Evolutionary conservation across 2,888 invertebrate genomes (phyloP), one percentile per base, ranked within the genome.

Genomic region (Cylindroiulus punctatus): DNA sequence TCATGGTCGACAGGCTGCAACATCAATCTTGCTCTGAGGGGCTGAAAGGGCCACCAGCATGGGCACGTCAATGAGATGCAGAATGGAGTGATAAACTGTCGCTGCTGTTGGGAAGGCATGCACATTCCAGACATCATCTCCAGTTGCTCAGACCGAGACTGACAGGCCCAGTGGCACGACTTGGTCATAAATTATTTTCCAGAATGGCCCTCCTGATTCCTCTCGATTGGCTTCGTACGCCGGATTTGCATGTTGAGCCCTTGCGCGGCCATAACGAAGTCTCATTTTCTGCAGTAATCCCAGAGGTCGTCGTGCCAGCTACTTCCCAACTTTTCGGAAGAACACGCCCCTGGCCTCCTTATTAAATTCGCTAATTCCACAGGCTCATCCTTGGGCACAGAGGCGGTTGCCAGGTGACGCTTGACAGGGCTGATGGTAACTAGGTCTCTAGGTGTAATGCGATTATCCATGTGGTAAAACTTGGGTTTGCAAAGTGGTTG

Each of bases 1-100:
- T 65, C 65, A 65, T 14, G 65, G 65, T 26, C 26, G 65, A 26
- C 65, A 65, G 65, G 26, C 22, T 65, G 65, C 26, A 26, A 26
- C 65, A 65, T 65, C 65, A 65, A 65, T 65, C 65, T 65, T 65
- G 65, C n/a, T 65, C 57, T n/a, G 57, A 57, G 57, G 57, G 10
- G 22, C 57, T 65, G 65, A 65, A 65, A 65, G 65, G 26, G 65
- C 65, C 65, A 65, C 65, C 26, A 26, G 65, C 65, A 65, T 57
- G 57, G 65, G n/a, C 65, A 26, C 65, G 26, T 57, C 57, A 65
- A n/a, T 26, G 65, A 26, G 12, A 65, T 65, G 65, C 26, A 57
- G 57, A 57, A 10, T 57, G 26, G 26, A 26, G 65, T 65, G 65
- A 65, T 65, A 65, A 65, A 65, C 65, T 65, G 65, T 65, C 65